Conservation (phyloP, 1,140 invertebrate genomes). For the Aethina tumida region DNA sequence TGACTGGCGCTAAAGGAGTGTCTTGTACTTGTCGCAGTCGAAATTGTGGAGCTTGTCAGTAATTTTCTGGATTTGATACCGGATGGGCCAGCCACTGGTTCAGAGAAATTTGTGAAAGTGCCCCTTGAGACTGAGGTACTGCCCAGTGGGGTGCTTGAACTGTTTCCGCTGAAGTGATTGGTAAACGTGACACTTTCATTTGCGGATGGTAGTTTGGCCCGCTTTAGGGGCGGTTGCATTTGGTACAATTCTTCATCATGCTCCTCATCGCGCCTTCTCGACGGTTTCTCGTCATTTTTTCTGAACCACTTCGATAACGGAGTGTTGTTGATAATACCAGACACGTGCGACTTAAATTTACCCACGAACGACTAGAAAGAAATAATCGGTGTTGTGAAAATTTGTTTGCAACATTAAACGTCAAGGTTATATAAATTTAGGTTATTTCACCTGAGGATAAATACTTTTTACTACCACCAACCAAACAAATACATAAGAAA, state of each 20-base stretch:
- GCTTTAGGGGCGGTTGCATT: slow-evolving; percentile 39
- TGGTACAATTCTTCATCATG: slow-evolving; percentile 31
- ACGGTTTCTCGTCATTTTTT: slow-evolving; percentile 24
- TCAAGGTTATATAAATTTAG: slow-evolving; percentile 11
- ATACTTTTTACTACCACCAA: slow-evolving; percentile 7
- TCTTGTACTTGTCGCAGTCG: slow-evolving; percentile 7
- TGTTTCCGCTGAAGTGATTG: slow-evolving; percentile 10
- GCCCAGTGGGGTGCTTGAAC: background rate
- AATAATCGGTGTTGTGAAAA: slow-evolving; percentile 11
- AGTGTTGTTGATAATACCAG: slow-evolving; percentile 37
- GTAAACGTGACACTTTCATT: slow-evolving; percentile 15
- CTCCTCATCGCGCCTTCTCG: slow-evolving; percentile 36
- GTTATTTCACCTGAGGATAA: slow-evolving; percentile 8
- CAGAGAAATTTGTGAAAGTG: slow-evolving; percentile 17
- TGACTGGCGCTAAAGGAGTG: slow-evolving; percentile 10
- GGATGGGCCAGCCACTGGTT: slow-evolving; percentile 29
- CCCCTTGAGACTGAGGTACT: slow-evolving; percentile 6
- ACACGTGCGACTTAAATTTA: slow-evolving; percentile 39
- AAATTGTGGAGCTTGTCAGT: slow-evolving; percentile 12
- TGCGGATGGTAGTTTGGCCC: slow-evolving; percentile 26
- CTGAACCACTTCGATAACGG: slow-evolving; percentile 42
- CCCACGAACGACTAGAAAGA: slow-evolving; percentile 42
- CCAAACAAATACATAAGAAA: slow-evolving; percentile 1
- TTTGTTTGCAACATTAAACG: slow-evolving; percentile 3
- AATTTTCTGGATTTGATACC: slow-evolving; percentile 22